phyloP scores from a whole-genome alignment of 2,113 vertebrate species.

The Donacobius atricapilla region DNA sequence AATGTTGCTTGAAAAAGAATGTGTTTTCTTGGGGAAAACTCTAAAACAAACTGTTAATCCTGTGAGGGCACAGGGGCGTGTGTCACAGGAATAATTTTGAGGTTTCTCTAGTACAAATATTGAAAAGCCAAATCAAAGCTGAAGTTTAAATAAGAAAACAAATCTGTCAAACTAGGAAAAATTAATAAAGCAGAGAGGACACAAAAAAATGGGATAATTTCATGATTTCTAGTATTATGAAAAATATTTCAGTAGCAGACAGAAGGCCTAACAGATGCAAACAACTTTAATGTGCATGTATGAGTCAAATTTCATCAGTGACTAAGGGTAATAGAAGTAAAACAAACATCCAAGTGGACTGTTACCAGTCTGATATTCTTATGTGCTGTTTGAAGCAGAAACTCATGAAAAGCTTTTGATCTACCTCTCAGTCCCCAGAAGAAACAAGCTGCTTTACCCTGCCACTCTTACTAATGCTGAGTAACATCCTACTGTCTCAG shows the following conservation, averaged over 20 bases:
- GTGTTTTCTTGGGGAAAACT: neutral
- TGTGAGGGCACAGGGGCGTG: neutral
- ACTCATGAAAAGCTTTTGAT: neutral
- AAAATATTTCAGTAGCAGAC: neutral
- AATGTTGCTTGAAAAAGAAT: neutral
- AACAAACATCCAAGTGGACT: neutral
- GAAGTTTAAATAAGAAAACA: neutral
- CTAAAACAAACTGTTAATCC: neutral
- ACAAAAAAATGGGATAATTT: neutral
- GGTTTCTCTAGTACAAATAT: neutral
- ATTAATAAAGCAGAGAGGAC: neutral
- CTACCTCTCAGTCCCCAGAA: neutral
- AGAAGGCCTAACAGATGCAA: constrained; percentile 1
- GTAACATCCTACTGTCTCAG: neutral
- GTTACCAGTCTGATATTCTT: neutral
- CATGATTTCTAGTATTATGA: neutral
- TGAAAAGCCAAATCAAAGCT: neutral
- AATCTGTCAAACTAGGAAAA: neutral
- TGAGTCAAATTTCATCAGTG: neutral
- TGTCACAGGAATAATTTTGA: neutral
- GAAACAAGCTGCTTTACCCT: neutral
- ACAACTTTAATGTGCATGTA: rapidly evolving
- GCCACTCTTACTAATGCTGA: neutral
- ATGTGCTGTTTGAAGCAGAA: neutral
- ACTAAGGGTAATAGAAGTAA: neutral